Evolutionary conservation across 1,140 invertebrate species (phyloP).

Genomic region (Philotrypesis tridentata): DNA sequence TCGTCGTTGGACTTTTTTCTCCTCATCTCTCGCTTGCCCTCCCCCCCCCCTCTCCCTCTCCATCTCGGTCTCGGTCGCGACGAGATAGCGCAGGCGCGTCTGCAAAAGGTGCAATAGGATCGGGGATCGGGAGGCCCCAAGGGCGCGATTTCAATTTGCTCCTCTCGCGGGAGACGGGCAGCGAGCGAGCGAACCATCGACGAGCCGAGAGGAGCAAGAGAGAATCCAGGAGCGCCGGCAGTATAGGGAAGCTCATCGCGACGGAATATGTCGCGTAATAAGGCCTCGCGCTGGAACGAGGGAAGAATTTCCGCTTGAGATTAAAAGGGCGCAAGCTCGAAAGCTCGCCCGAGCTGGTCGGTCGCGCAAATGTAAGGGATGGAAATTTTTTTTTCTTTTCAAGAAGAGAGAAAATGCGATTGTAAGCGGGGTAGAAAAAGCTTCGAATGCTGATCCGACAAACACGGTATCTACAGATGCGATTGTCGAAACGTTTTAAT

Average conservation of each 20-base stretch:
- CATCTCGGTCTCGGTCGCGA: too few species aligned
- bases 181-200: neutral
- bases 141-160: conserved; percentile 52
- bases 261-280: conserved; percentile 3
- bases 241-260: neutral
- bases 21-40: neutral
- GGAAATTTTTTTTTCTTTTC: too few species aligned
- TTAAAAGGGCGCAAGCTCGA: neutral
- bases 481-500: too few species aligned
- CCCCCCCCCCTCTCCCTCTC: too few species aligned
- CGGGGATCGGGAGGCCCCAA: conserved; percentile 4
- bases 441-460: too few species aligned
- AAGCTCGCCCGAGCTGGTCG: too few species aligned
- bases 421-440: too few species aligned
- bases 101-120: conserved; percentile 4
- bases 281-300: neutral
- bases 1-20: conserved; percentile 5
- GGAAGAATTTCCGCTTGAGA: neutral
- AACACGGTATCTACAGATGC: too few species aligned
- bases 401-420: too few species aligned
- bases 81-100: conserved; percentile 13
- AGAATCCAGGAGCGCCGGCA: neutral
- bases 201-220: neutral
- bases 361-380: too few species aligned
- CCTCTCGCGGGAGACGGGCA: conserved; percentile 19